Conservation (phyloP, 2,888 invertebrate genomes). For the Sericinus montela region DNA sequence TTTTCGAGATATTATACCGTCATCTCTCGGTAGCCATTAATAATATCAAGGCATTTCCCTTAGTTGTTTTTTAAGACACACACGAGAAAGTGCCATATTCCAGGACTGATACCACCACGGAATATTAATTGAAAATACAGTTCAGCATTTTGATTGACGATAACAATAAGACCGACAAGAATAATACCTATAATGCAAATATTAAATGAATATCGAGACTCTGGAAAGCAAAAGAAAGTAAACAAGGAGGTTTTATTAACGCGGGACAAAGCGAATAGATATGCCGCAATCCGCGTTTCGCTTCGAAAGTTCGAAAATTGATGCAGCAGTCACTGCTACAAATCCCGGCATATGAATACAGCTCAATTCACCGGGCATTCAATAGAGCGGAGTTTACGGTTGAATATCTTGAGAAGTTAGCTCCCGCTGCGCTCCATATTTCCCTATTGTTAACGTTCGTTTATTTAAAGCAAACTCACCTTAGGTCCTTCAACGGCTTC, state of each 20-base stretch:
- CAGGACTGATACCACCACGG: too few species aligned
- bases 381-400: conserved; percentile 8
- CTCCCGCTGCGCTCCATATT: conserved; percentile 1
- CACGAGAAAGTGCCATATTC: too few species aligned
- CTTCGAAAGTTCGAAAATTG: conserved; percentile 10
- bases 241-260: conserved; percentile 4
- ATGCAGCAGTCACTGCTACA: conserved; percentile 8
- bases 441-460: neutral
- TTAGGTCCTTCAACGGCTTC: conserved; percentile 89
- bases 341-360: conserved; percentile 13
- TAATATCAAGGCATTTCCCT: too few species aligned
- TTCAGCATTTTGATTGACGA: too few species aligned
- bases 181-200: too few species aligned
- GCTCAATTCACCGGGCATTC: conserved; percentile 9
- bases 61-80: too few species aligned
- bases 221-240: neutral
- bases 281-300: conserved; percentile 8
- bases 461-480: conserved; percentile 54
- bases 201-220: too few species aligned
- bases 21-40: too few species aligned
- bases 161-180: too few species aligned
- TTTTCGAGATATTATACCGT: too few species aligned
- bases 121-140: too few species aligned
- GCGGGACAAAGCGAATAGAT: conserved; percentile 8
- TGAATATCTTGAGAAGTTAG: conserved; percentile 4